A percentile compares a stretch with the other conserved stretches of the same genome.
Conservation (phyloP, 2,113 vertebrate species). For the Gasterosteus aculeatus region DNA sequence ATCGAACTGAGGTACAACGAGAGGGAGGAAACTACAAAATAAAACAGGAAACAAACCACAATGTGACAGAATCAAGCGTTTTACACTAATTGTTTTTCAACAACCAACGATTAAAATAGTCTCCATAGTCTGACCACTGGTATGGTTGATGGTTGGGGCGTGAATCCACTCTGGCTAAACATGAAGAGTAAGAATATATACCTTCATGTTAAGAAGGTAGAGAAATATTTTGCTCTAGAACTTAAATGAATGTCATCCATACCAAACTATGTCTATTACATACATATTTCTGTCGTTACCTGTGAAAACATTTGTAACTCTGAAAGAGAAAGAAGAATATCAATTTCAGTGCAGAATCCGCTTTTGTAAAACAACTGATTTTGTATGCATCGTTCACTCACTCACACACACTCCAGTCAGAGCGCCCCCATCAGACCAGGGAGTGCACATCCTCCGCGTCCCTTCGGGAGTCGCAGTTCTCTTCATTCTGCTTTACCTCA, state of each 20-base stretch:
- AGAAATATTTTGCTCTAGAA: not conserved
- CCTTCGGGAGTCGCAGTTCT: not conserved
- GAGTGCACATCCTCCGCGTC: not conserved
- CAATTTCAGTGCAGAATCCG: not conserved
- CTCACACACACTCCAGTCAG: not conserved
- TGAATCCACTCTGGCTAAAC: not conserved
- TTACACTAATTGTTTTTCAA: too few relatives aligned
- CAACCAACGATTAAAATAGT: too few relatives aligned
- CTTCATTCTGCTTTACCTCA: slow-evolving; percentile 29
- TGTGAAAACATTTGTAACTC: not conserved
- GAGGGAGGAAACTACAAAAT: too few relatives aligned
- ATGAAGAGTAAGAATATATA: not conserved
- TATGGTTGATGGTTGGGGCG: too few relatives aligned
- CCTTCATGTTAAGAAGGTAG: too few relatives aligned
- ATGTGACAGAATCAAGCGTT: too few relatives aligned
- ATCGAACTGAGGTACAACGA: too few relatives aligned
- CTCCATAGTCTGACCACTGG: not conserved
- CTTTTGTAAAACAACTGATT: not conserved
- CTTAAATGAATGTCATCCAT: too few relatives aligned
- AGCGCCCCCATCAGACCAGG: not conserved
- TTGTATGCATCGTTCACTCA: too few relatives aligned
- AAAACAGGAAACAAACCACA: too few relatives aligned
- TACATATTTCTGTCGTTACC: not conserved
- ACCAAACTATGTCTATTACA: not conserved
- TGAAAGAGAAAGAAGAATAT: not conserved